Percentiles rank a stretch among this genome's conserved stretches.
Conservation (phyloP, 2,888 invertebrate species). For the Cantharis flavilabris region DNA sequence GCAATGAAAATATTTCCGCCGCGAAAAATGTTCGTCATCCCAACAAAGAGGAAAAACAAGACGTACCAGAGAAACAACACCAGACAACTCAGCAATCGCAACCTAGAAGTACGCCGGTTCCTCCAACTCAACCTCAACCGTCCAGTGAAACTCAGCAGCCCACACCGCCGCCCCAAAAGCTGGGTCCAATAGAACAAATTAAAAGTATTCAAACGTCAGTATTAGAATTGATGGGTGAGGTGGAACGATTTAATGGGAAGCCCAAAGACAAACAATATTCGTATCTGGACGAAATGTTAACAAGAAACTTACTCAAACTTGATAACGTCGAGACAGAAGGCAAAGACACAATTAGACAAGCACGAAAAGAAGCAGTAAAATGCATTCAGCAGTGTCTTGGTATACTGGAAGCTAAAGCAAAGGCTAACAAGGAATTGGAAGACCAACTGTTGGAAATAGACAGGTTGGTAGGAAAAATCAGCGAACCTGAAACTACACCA, state of each 20-base stretch:
- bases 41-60: conserved; percentile 52
- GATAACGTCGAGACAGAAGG: conserved; percentile 94
- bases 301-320: conserved; percentile 85
- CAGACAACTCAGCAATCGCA: conserved; percentile 41
- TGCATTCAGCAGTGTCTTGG: conserved; percentile 87
- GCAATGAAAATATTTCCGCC: conserved; percentile 48
- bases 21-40: conserved; percentile 48
- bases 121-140: conserved; percentile 42
- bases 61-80: conserved; percentile 44
- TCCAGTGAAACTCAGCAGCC: conserved; percentile 42
- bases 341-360: conserved; percentile 83
- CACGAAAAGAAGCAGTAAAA: conserved; percentile 85
- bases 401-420: conserved; percentile 78
- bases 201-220: conserved; percentile 81
- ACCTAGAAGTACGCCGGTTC: neutral
- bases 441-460: conserved; percentile 24
- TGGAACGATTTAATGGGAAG: conserved; percentile 73
- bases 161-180: conserved; percentile 45
- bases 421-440: conserved; percentile 48
- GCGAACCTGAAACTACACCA: conserved; percentile 15
- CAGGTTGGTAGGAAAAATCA: conserved; percentile 25
- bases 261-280: conserved; percentile 82
- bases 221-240: conserved; percentile 74
- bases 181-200: conserved; percentile 77
- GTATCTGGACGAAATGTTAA: conserved; percentile 94